phyloP scores from a whole-genome alignment of 2,888 invertebrate genomes.

The Lutraria lutraria region DNA sequence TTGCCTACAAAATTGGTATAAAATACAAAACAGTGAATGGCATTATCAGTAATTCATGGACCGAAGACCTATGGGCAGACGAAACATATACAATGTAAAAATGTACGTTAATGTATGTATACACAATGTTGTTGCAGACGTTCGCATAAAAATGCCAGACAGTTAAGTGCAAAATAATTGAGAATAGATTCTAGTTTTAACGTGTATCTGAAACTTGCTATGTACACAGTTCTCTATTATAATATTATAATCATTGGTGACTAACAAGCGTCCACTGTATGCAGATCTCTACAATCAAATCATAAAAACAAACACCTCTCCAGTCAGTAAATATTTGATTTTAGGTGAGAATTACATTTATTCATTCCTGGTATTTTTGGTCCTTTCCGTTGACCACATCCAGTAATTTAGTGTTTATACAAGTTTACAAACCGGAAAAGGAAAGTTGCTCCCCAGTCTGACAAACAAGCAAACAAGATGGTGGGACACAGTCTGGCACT shows the following conservation, averaged over 20 bases:
- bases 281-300: neutral
- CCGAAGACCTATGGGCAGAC: too few relatives aligned
- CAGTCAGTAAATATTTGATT: constrained; percentile 15
- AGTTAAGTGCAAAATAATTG: constrained; percentile 1
- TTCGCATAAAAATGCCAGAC: constrained; percentile 16
- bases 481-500: neutral
- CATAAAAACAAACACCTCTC: constrained; percentile 1
- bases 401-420: neutral
- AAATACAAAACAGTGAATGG: too few relatives aligned
- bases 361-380: neutral
- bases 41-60: too few relatives aligned
- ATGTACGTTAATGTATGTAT: too few relatives aligned
- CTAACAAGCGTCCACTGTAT: neutral
- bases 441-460: neutral
- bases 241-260: constrained; percentile 4
- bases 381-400: neutral
- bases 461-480: neutral
- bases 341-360: neutral
- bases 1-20: too few relatives aligned
- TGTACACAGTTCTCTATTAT: neutral
- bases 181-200: constrained; percentile 12
- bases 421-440: neutral
- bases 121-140: neutral
- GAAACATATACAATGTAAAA: too few relatives aligned
- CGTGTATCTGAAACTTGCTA: neutral